These are phyloP conservation scores for Drosophila tsacasi DNA, from an alignment of 1,140 invertebrate genomes.

Conservation along the genomic window DNA sequence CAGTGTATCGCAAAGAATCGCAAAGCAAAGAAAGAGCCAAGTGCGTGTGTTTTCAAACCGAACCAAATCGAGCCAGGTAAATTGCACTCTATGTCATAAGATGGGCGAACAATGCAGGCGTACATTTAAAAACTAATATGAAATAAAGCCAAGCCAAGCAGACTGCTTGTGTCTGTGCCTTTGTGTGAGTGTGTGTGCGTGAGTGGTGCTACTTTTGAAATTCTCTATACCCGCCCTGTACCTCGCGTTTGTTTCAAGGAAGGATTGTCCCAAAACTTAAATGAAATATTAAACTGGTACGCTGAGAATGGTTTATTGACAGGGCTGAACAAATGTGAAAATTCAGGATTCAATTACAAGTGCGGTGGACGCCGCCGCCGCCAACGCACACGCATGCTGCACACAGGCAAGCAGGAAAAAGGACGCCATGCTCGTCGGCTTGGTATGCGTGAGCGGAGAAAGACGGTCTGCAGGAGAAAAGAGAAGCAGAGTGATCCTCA, in stretches of 20 bases:
- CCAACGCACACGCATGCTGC: constrained; percentile 34
- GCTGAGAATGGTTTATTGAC: constrained; percentile 15
- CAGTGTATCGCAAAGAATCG: constrained; percentile 32
- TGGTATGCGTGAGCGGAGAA: constrained; percentile 39
- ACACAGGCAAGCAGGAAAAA: constrained; percentile 57
- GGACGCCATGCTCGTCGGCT: constrained; percentile 67
- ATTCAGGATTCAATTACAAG: constrained; percentile 27
- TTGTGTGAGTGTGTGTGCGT: constrained; percentile 57
- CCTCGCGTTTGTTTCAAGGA: constrained; percentile 54
- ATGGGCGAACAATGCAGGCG: constrained; percentile 16
- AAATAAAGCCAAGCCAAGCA: constrained; percentile 70
- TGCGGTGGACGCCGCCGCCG: constrained; percentile 47
- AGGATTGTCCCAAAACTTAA: constrained; percentile 31
- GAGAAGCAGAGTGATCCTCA: constrained; percentile 8
- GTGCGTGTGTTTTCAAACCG: constrained; percentile 53
- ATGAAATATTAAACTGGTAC: constrained; percentile 6
- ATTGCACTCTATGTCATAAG: constrained; percentile 47
- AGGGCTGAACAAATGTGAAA: constrained; percentile 10
- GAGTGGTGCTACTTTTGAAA: constrained; percentile 73
- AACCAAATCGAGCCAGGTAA: constrained; percentile 53
- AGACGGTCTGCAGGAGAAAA: constrained; percentile 12
- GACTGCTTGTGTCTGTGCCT: constrained; percentile 57
- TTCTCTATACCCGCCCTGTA: constrained; percentile 80
- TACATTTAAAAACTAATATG: constrained; percentile 44
- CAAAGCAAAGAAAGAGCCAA: constrained; percentile 50